A percentile compares a stretch with the other conserved stretches of the same genome.
Evolutionary conservation across 2,797 vertebrate genomes (phyloP).

Genomic region (Prunella strophiata): DNA sequence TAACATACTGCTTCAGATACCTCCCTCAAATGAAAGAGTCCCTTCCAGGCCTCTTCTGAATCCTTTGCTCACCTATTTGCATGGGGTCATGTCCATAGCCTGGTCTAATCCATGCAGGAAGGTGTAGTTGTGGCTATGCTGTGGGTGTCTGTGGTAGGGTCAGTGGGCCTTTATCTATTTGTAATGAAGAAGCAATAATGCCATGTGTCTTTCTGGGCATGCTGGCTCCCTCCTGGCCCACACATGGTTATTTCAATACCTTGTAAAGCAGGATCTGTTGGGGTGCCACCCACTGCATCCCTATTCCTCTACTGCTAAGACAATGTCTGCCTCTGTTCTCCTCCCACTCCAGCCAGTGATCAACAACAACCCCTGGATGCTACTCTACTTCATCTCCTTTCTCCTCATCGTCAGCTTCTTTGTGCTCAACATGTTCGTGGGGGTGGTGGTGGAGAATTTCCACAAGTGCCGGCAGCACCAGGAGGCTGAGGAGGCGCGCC

Average conservation of each 20-base stretch:
- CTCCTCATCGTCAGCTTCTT: constrained; percentile 93
- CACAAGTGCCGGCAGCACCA: constrained; percentile 90
- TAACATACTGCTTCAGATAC: background rate
- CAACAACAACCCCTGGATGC: constrained; percentile 91
- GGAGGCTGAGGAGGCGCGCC: constrained; percentile 83
- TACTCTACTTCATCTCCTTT: constrained; percentile 92
- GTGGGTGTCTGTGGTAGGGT: background rate
- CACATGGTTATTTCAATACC: background rate
- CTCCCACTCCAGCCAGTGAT: constrained; percentile 74
- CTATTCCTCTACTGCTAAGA: background rate
- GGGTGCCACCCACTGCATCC: background rate
- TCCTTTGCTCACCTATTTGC: background rate
- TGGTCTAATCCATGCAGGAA: background rate
- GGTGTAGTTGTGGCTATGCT: background rate
- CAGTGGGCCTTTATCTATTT: background rate
- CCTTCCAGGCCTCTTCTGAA: background rate
- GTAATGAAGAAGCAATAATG: background rate
- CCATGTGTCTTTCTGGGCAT: background rate
- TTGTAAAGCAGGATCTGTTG: background rate
- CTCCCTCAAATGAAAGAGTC: background rate
- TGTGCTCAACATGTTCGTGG: constrained; percentile 92
- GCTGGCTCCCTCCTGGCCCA: background rate
- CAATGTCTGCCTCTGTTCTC: background rate
- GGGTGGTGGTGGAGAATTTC: constrained; percentile 92
- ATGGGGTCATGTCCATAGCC: background rate